Percentiles rank a stretch among this genome's conserved stretches.
Evolutionary conservation across 2,888 invertebrate species (phyloP).

Genomic region (Metalampra italica): DNA sequence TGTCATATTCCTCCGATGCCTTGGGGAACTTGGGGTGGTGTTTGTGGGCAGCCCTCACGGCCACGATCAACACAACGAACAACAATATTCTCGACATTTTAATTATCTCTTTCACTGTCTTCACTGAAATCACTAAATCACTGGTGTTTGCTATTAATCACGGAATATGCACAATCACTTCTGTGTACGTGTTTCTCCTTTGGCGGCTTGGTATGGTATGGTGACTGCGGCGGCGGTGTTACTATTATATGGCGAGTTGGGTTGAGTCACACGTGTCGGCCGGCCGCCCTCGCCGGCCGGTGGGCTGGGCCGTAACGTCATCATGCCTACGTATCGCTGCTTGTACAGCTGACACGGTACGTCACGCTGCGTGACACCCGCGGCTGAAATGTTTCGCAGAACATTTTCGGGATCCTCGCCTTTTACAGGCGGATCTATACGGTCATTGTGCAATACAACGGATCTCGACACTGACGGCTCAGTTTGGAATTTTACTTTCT

Average conservation of each 20-base stretch:
- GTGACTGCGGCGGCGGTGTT: slow-evolving; percentile 34
- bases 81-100: slow-evolving; percentile 55
- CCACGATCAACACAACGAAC: slow-evolving; percentile 48
- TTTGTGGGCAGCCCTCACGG: slow-evolving; percentile 39
- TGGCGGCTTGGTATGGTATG: slow-evolving; percentile 55
- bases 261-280: slow-evolving; percentile 40
- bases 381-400: slow-evolving; percentile 16
- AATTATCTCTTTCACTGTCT: slow-evolving; percentile 5
- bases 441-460: neutral
- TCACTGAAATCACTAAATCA: slow-evolving; percentile 1
- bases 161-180: slow-evolving; percentile 1
- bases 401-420: slow-evolving; percentile 17
- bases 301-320: slow-evolving; percentile 41
- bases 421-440: neutral
- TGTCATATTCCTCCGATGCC: slow-evolving; percentile 29
- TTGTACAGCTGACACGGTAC: slow-evolving; percentile 35
- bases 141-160: neutral
- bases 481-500: neutral
- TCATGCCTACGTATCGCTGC: slow-evolving; percentile 32
- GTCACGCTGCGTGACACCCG: slow-evolving; percentile 34
- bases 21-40: slow-evolving; percentile 59
- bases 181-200: slow-evolving; percentile 48
- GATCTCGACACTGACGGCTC: neutral
- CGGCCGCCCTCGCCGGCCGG: slow-evolving; percentile 27
- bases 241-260: slow-evolving; percentile 53